These are phyloP conservation scores for Morus bassanus DNA, from an alignment of 2,797 vertebrate genomes.

Conservation along the genomic window DNA sequence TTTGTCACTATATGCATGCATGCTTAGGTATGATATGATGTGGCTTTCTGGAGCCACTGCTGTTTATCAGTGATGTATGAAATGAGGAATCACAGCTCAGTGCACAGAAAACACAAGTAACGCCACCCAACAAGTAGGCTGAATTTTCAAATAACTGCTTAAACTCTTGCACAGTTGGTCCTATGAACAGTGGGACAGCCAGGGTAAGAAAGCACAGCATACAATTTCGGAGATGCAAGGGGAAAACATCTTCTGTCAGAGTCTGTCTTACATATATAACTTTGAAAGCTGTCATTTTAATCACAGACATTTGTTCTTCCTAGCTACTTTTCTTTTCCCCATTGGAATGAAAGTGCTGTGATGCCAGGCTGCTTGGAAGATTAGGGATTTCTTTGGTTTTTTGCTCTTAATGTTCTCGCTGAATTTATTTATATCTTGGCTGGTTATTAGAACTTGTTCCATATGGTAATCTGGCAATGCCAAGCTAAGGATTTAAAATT, in stretches of 20 bases:
- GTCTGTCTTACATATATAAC: background rate
- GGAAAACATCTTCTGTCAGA: background rate
- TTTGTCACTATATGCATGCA: background rate
- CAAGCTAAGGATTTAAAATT: conserved; percentile 45
- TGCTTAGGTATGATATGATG: background rate
- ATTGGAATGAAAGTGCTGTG: conserved; percentile 12
- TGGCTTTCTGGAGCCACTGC: background rate
- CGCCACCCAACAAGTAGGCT: background rate
- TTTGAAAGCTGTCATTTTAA: conserved; percentile 4
- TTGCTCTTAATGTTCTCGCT: conserved; percentile 38
- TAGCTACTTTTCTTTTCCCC: background rate
- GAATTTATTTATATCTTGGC: conserved; percentile 67
- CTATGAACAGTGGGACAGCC: background rate
- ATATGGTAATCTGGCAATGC: conserved; percentile 62
- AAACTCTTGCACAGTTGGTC: fast-evolving
- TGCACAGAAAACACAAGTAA: background rate
- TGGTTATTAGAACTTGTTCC: conserved; percentile 62
- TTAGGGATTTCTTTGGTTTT: conserved; percentile 37
- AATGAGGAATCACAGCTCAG: background rate
- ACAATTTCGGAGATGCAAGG: background rate
- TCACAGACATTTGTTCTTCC: background rate
- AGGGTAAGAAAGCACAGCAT: background rate
- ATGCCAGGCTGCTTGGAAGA: conserved; percentile 12
- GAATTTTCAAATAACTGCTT: background rate
- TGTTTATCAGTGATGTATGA: background rate